Percentiles rank a stretch among this genome's conserved stretches.
Evolutionary conservation across 2,888 invertebrate species (phyloP).

Genomic region (Xylota sylvarum): DNA sequence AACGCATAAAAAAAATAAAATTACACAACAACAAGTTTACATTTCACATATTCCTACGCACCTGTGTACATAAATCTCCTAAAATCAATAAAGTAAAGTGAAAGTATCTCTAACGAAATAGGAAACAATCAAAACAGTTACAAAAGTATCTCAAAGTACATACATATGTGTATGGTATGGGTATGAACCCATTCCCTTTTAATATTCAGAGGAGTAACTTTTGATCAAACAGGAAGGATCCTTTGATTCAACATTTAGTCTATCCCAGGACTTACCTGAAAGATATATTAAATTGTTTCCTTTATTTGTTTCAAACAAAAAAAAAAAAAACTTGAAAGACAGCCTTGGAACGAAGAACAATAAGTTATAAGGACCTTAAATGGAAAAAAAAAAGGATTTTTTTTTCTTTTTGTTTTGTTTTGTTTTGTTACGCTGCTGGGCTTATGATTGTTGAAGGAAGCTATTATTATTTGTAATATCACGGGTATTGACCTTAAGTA

Average conservation of each 20-base stretch:
- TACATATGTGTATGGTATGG: too few relatives aligned
- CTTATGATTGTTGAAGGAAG: constrained; percentile 1
- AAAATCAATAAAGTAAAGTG: constrained; percentile 7
- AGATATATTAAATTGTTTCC: background rate
- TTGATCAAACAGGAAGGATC: background rate
- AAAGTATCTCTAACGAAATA: background rate
- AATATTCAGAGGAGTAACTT: background rate
- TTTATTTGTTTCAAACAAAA: background rate
- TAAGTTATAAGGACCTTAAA: background rate
- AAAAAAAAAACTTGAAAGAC: background rate
- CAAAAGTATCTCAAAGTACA: background rate
- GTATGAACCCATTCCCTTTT: too few relatives aligned
- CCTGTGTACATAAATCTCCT: background rate
- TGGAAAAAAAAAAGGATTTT: background rate
- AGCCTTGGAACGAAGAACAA: background rate
- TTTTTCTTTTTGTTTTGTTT: background rate
- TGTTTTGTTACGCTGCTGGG: background rate
- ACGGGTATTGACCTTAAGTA: background rate
- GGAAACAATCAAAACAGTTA: background rate
- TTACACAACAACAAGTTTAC: constrained; percentile 78
- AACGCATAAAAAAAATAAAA: constrained; percentile 86
- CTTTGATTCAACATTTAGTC: background rate
- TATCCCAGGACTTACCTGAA: background rate
- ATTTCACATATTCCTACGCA: constrained; percentile 27
- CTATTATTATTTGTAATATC: background rate